phyloP scores from a whole-genome alignment of 2,113 vertebrate genomes.

The Equus przewalskii region DNA sequence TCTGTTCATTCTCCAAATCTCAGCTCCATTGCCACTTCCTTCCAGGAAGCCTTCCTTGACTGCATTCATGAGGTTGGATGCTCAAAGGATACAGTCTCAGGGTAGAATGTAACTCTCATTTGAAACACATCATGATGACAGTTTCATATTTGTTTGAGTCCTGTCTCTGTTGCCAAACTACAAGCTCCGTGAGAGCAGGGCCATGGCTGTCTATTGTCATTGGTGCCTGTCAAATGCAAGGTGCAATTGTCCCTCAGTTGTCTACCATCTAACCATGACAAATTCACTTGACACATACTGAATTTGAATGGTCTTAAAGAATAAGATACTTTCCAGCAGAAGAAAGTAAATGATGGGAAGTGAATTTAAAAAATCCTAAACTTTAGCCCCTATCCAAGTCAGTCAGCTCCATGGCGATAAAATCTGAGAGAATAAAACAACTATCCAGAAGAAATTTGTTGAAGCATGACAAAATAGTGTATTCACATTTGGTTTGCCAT shows the following conservation, averaged over 20 bases:
- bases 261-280: not conserved
- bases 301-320: not conserved
- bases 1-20: not conserved
- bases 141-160: not conserved
- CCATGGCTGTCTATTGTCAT: fast-evolving
- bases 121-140: not conserved
- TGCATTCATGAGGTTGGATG: not conserved
- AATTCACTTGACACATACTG: not conserved
- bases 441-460: not conserved
- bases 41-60: not conserved
- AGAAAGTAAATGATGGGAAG: conserved; percentile 3
- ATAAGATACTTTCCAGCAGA: not conserved
- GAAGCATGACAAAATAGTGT: not conserved
- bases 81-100: not conserved
- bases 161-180: not conserved
- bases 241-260: no score
- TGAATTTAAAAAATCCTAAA: not conserved
- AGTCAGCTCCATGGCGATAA: not conserved
- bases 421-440: conserved; percentile 26
- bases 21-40: not conserved
- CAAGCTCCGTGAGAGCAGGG: not conserved
- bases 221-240: no score
- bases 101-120: not conserved
- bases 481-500: not conserved
- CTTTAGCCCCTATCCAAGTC: not conserved